Evolutionary conservation across 2,888 invertebrate species (phyloP).

Genomic region (Miltochrista miniata): DNA sequence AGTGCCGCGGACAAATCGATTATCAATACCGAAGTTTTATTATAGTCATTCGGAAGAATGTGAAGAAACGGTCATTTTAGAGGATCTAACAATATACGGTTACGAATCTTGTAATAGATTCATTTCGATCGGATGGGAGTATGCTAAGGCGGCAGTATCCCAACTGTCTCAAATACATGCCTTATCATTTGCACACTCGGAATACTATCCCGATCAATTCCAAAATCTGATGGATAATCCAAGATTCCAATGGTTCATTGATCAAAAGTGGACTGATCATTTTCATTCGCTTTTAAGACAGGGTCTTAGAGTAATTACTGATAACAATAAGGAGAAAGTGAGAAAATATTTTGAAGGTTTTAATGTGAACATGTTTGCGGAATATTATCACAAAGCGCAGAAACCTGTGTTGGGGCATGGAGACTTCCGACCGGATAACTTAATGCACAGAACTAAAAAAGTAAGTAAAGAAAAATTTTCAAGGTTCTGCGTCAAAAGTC

Average conservation of each 20-base stretch:
- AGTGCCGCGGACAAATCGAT: conserved; percentile 40
- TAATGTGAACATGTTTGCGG: not conserved
- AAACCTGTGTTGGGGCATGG: conserved; percentile 28
- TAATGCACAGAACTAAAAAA: conserved; percentile 29
- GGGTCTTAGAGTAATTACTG: not conserved
- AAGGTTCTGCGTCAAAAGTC: no score
- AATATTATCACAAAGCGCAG: not conserved
- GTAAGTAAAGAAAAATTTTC: conserved; percentile 28
- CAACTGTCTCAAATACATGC: conserved; percentile 69
- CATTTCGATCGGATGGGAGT: conserved; percentile 56
- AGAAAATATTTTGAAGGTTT: not conserved
- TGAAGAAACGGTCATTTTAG: conserved; percentile 60
- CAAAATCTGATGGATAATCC: conserved; percentile 28
- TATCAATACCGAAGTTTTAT: conserved; percentile 50
- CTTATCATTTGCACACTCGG: conserved; percentile 49
- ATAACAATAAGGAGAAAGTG: not conserved
- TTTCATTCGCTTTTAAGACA: not conserved
- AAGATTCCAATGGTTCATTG: conserved; percentile 21
- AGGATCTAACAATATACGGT: conserved; percentile 54
- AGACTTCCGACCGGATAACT: conserved; percentile 48
- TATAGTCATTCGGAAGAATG: conserved; percentile 36
- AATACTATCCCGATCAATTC: conserved; percentile 53
- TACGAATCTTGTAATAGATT: conserved; percentile 53
- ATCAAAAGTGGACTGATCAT: not conserved
- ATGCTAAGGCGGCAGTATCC: conserved; percentile 48